phyloP scores from a whole-genome alignment of 2,113 vertebrate genomes.

The Saccopteryx bilineata region DNA sequence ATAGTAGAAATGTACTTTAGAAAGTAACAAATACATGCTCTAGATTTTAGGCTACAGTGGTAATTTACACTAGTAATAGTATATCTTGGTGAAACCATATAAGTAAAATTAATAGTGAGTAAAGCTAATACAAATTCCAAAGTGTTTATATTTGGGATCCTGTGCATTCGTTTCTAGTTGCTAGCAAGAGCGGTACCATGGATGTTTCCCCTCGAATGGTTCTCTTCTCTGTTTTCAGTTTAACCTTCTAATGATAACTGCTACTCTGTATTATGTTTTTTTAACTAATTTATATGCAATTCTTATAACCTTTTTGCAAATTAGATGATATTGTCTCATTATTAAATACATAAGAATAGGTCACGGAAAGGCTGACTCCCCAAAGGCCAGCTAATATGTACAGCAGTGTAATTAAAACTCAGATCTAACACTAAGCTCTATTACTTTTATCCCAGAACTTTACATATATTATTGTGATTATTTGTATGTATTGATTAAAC shows the following conservation, averaged over 20 bases:
- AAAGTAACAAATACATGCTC: neutral
- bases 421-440: neutral
- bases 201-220: neutral
- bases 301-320: neutral
- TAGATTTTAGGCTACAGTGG: neutral
- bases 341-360: neutral
- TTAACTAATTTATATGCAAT: neutral
- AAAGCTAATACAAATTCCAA: neutral
- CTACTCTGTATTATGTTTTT: neutral
- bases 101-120: neutral
- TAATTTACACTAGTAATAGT: neutral
- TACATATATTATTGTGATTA: neutral
- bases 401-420: neutral
- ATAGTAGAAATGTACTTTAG: neutral
- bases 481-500: neutral
- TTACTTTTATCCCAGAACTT: neutral
- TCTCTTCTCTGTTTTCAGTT: neutral
- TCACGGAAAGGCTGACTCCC: neutral
- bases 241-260: neutral
- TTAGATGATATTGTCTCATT: neutral
- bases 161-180: neutral
- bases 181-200: rapidly evolving
- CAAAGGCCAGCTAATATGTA: neutral
- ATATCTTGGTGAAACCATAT: neutral
- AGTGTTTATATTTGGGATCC: neutral